Conservation (phyloP, 2,797 vertebrate species). For the Distichodus sexfasciatus region DNA sequence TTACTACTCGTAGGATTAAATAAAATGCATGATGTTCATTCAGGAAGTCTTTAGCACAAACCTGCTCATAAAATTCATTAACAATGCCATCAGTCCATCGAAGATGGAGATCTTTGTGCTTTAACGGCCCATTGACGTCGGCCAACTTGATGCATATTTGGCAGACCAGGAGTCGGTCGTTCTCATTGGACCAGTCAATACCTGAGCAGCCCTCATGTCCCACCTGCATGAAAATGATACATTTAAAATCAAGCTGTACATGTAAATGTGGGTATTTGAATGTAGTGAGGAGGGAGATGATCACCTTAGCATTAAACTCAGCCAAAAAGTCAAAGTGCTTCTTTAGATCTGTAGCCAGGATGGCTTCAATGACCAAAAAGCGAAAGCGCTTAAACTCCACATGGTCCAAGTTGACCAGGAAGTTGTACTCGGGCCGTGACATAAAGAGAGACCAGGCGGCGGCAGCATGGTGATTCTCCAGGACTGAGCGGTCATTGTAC, state of each 20-base stretch:
- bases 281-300: not conserved
- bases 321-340: constrained; percentile 98
- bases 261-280: not conserved
- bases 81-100: constrained; percentile 98
- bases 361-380: constrained; percentile 97
- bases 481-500: constrained; percentile 95
- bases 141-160: constrained; percentile 99
- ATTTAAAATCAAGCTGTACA: not conserved
- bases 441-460: constrained; percentile 98
- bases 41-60: too few relatives aligned
- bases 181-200: constrained; percentile 99
- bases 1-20: not conserved
- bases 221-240: constrained; percentile 70
- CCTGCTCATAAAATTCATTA: constrained; percentile 98
- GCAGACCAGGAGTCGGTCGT: constrained; percentile 93
- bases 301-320: constrained; percentile 96
- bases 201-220: constrained; percentile 87
- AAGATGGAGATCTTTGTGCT: constrained; percentile 92
- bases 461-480: constrained; percentile 97
- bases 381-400: constrained; percentile 98
- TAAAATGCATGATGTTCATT: not conserved
- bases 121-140: constrained; percentile 96
- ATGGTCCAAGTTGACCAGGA: constrained; percentile 89
- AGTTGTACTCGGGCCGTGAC: constrained; percentile 94
- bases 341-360: constrained; percentile 96